Base-by-base conservation (phyloP, 2,797 vertebrate genomes). In the Rhynchotus rufescens region DNA sequence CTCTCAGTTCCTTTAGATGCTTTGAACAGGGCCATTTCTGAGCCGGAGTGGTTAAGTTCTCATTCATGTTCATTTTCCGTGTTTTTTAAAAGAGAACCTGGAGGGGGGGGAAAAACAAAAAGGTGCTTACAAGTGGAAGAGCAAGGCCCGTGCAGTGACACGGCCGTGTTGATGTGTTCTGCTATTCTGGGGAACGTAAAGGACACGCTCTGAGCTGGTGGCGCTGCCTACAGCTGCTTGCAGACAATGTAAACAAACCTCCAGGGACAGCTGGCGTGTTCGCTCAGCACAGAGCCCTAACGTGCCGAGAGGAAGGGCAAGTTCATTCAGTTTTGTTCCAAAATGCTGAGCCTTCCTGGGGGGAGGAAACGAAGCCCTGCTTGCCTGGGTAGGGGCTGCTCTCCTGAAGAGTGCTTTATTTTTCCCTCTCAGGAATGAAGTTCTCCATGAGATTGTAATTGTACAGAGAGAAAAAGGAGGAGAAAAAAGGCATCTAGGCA, bases 21-120 rank as follows among this genome's bases (percentile, higher is more conserved):
- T 86, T 57, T 64, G 52, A n/a, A 15, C 54, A 36, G n/a, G 64
- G 89, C 69, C 25, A 4, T 30, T 72, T 77, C 78, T 49, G 76
- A 47, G 4, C 25, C 51, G 44, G n/a, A 83, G 40, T 9, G 30
- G 47, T 34, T 26, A 7, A 19, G 19, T 80, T 75, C 62, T 54
- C 2, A 4, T 69, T 86, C 94, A 83, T 21, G 45, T 87, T 95
- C 92, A 74, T 93, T 98, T 98, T 80, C 96, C 96, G 7, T 97
- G 90, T 76, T 97, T 97, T 36, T 36, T 36, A 93, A 98, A 98
- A 49, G 84, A 97, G 91, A 98, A 98, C 92, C 98, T 98, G 82
- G 40, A 87, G 32, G 32, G 51, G 36, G 82, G 15, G 32, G 17
- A 32, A 10, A 7, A 6, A 36, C n/a, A 22, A 22, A 52, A 26